Evolutionary conservation across 2,113 vertebrate genomes (phyloP).

Genomic region (Micromys minutus): DNA sequence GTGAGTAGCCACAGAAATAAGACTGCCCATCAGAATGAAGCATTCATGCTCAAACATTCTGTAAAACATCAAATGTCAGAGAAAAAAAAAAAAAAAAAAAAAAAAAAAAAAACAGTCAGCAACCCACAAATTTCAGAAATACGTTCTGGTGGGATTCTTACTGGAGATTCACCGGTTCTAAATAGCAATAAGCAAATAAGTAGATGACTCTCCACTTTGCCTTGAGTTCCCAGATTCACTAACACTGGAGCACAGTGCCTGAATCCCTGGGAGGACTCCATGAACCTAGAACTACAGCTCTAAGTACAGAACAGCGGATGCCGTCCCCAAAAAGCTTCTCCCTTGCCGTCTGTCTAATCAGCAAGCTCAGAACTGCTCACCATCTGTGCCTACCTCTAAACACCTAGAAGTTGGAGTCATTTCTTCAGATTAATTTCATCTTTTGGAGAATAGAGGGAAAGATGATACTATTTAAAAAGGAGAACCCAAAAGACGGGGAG

Average conservation of each 20-base stretch:
- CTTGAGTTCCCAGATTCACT: not conserved
- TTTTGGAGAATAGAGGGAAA: not conserved
- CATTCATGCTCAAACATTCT: not conserved
- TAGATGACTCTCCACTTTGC: not conserved
- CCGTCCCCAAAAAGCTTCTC: not conserved
- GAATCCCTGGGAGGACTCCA: not conserved
- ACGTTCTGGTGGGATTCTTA: not conserved
- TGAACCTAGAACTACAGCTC: not conserved
- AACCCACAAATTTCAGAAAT: not conserved
- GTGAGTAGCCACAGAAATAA: not conserved
- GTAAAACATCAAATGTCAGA: not conserved
- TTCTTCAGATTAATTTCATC: not conserved
- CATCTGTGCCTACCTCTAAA: not conserved
- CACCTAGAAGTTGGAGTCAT: slow-evolving; percentile 36
- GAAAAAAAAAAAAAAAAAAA: not conserved
- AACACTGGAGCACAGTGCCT: not conserved
- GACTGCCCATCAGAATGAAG: not conserved
- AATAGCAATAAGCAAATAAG: not conserved
- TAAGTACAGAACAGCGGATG: not conserved
- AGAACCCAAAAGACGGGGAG: not conserved
- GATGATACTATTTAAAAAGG: not conserved
- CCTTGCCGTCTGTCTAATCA: not conserved
- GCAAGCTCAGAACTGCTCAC: not conserved
- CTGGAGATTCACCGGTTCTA: not conserved
- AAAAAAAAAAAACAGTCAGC: not conserved